Conservation (phyloP, 2,888 invertebrate species). For the Cybosia mesomella region DNA sequence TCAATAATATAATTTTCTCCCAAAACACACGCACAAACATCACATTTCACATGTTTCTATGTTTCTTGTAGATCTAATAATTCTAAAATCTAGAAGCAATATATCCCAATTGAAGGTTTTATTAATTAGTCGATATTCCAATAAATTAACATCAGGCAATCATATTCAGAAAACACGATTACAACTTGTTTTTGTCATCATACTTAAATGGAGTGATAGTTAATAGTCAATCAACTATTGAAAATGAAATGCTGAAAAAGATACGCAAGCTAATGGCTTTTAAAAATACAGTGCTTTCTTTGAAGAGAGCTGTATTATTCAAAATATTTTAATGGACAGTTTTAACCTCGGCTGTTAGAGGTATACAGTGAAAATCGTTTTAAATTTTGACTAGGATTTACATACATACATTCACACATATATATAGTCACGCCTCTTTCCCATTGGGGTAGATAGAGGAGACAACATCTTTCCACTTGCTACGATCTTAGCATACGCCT, state of each 20-base stretch:
- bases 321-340: slow-evolving; percentile 69
- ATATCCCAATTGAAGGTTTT: too few species aligned
- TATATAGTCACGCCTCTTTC: too few species aligned
- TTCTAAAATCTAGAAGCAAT: too few species aligned
- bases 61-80: too few species aligned
- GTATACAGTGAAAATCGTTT: slow-evolving; percentile 47
- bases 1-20: too few species aligned
- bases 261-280: slow-evolving; percentile 64
- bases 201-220: slow-evolving; percentile 19
- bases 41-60: too few species aligned
- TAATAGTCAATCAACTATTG: slow-evolving; percentile 57
- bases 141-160: neutral
- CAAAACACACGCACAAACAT: too few species aligned
- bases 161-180: neutral
- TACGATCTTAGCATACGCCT: too few species aligned
- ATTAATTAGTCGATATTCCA: too few species aligned
- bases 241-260: slow-evolving; percentile 55
- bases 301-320: slow-evolving; percentile 65
- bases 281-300: slow-evolving; percentile 66
- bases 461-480: too few species aligned
- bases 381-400: slow-evolving; percentile 42
- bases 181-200: neutral
- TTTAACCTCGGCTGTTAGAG: slow-evolving; percentile 49
- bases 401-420: too few species aligned
- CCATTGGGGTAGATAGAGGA: too few species aligned